phyloP scores from a whole-genome alignment of 2,113 vertebrate genomes.

The Zeus faber region DNA sequence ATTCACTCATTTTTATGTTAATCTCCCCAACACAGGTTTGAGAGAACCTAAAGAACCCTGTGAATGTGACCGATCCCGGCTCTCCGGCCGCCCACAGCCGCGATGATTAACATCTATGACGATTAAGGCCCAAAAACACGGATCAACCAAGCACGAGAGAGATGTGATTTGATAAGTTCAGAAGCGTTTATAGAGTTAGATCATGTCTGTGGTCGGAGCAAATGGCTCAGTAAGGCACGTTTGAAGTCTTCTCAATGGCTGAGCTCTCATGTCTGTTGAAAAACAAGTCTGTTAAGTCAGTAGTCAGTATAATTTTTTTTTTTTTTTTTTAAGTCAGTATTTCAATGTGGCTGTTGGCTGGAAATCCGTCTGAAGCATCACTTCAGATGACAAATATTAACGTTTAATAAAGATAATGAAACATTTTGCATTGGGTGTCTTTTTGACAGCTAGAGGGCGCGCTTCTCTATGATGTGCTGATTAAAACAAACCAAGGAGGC shows the following conservation, averaged over 20 bases:
- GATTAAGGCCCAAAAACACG: no score
- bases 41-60: constrained; percentile 12
- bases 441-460: no score
- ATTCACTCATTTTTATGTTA: constrained; percentile 47
- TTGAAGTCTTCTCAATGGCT: constrained; percentile 35
- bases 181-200: constrained; percentile 52
- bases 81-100: constrained; percentile 15
- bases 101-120: constrained; percentile 42
- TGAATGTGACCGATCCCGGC: constrained; percentile 20
- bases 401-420: no score
- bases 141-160: constrained; percentile 39
- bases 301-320: no score
- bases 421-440: no score
- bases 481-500: no score
- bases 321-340: no score
- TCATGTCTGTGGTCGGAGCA: constrained; percentile 63
- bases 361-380: no score
- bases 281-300: no score
- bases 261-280: constrained; percentile 56
- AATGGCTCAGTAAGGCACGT: constrained; percentile 60
- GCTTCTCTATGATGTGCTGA: no score
- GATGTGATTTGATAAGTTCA: constrained; percentile 36
- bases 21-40: constrained; percentile 55
- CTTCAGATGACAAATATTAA: no score
- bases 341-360: no score